Conservation (phyloP, 2,888 invertebrate species). For the Antitype chi region DNA sequence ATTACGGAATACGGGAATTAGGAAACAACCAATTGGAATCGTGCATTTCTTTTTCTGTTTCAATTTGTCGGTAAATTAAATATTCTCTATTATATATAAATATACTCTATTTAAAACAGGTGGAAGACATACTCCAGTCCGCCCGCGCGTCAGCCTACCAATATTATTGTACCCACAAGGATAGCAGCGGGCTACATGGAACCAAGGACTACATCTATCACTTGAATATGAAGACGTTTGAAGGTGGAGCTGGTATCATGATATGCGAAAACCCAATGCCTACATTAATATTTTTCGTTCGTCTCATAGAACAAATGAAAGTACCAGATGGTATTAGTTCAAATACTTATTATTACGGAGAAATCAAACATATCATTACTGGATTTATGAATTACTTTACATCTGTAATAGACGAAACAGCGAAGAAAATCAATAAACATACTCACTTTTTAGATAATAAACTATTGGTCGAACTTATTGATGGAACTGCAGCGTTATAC, state of each 20-base stretch:
- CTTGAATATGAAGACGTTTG: constrained; percentile 70
- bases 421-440: constrained; percentile 72
- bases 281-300: constrained; percentile 72
- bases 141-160: constrained; percentile 4
- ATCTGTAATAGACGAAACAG: constrained; percentile 71
- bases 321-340: constrained; percentile 52
- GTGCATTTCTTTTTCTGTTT: background rate
- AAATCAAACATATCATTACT: constrained; percentile 74
- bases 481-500: constrained; percentile 72
- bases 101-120: constrained; percentile 16
- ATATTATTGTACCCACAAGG: constrained; percentile 19
- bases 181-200: constrained; percentile 42
- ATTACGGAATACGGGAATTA: no score
- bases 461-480: constrained; percentile 69
- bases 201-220: constrained; percentile 77
- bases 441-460: constrained; percentile 65
- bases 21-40: background rate
- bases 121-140: background rate
- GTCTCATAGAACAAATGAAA: constrained; percentile 66
- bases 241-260: constrained; percentile 67
- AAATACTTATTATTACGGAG: constrained; percentile 79
- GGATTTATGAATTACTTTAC: constrained; percentile 76
- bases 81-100: no score
- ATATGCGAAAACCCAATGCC: constrained; percentile 72
- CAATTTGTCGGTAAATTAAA: background rate